phyloP scores from a whole-genome alignment of 2,113 vertebrate genomes.

The Eulemur macaco region DNA sequence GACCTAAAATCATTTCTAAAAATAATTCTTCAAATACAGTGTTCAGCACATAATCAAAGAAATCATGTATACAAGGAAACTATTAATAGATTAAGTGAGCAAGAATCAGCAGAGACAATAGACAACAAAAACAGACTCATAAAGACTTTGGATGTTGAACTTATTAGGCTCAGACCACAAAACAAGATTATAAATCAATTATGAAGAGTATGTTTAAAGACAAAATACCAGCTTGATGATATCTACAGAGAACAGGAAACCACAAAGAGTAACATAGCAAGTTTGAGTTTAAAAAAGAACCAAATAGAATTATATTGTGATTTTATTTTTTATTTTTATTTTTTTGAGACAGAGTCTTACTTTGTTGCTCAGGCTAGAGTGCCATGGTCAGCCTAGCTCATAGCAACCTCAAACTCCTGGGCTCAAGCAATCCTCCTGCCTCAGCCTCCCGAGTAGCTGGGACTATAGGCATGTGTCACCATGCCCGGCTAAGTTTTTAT shows the following conservation, averaged over 20 bases:
- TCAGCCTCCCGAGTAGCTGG: too few relatives aligned
- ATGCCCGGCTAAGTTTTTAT: too few relatives aligned
- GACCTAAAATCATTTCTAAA: background rate
- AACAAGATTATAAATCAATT: background rate
- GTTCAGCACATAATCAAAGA: background rate
- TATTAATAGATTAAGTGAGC: background rate
- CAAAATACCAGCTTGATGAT: background rate
- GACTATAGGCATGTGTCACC: too few relatives aligned
- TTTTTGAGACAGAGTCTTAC: too few relatives aligned
- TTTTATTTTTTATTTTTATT: background rate
- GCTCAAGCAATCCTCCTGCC: too few relatives aligned
- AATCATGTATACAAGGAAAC: background rate
- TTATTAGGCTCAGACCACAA: background rate
- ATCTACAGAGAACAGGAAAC: background rate
- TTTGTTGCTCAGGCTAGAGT: too few relatives aligned
- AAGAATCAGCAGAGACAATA: conserved; percentile 11
- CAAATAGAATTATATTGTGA: conserved; percentile 29
- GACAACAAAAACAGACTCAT: background rate
- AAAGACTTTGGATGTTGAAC: background rate
- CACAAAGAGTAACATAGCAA: background rate
- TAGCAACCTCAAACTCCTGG: too few relatives aligned
- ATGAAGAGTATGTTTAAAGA: background rate
- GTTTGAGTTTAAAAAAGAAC: conserved; percentile 5
- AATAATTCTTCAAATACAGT: background rate
- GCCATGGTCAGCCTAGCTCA: too few relatives aligned